Base-by-base conservation (phyloP, 2,113 vertebrate genomes). In the Thamnaconus septentrionalis region DNA sequence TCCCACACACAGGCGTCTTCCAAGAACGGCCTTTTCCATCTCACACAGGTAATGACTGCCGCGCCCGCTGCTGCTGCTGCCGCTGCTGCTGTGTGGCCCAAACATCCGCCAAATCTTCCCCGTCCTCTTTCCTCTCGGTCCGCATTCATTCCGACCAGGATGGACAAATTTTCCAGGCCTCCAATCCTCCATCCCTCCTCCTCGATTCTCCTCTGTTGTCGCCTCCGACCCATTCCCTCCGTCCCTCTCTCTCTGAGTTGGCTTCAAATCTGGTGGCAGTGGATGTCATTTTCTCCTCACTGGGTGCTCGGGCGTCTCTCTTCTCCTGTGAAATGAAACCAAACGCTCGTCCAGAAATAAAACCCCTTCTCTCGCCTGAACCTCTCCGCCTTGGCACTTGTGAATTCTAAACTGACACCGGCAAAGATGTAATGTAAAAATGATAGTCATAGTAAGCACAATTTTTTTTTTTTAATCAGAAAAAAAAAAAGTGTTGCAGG, bases 21-120 rank as follows among this genome's bases (percentile, higher is more conserved):
- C 89, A 93, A 87, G 91, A 93, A 92, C 89, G 91, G 91, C 71
- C 81, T 89, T 90, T 91, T 89, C 83, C 88, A 87, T 83, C 61
- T 88, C 56, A 87, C 87, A 88, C 91, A 93, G 92, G 92, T 93
- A 93, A 93, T 82, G 51, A 59, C 50, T 56, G 57, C 62, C 66
- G 10, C 18, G 56, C 59, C 61, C 62, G 54, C 66, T 65, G 56
- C 59, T 42, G 65, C 50, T 54, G 57, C 62, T 69, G 10, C 18
- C 53, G 61, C 61, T 64, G 56, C 66, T 65, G 56, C 59, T 42
- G 65, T 56, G 52, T 78, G 75, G 79, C 55, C 66, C 60, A 74
- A 45, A 76, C 69, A 75, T 70, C 70, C 56, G 53, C 53, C 59
- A 53, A 44, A 64, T 62, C 18, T 74, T 75, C 66, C 64, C 39